Evolutionary conservation across 2,113 vertebrate species (phyloP).

Genomic region (Daubentonia madagascariensis): DNA sequence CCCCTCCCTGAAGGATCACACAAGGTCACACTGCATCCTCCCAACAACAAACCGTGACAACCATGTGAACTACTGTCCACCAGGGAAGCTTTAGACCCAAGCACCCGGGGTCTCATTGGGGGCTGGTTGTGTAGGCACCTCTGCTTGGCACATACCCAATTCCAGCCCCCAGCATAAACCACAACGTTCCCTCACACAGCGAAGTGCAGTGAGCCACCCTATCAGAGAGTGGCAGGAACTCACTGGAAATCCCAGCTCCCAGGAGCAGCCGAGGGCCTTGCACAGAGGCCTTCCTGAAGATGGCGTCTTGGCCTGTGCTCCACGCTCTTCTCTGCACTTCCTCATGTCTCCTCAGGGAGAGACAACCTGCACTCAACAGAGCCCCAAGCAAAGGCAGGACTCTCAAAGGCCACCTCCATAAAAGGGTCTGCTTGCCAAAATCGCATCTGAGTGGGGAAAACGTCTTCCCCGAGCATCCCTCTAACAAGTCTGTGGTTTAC

Average conservation of each 20-base stretch:
- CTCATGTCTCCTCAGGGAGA: neutral
- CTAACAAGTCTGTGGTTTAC: neutral
- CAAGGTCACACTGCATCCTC: too few species aligned
- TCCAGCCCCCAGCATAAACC: neutral
- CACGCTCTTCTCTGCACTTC: neutral
- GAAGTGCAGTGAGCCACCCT: neutral
- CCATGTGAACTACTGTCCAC: neutral
- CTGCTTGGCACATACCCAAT: neutral
- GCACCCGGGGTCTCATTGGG: rapidly evolving
- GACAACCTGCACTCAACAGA: neutral
- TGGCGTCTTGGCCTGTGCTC: rapidly evolving
- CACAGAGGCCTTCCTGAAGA: neutral
- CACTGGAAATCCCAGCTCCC: too few species aligned
- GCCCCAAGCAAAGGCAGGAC: neutral
- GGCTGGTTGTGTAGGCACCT: neutral
- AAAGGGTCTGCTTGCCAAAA: neutral
- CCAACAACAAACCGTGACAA: neutral
- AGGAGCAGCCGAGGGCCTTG: rapidly evolving
- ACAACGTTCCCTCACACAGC: too few species aligned
- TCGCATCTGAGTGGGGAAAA: too few species aligned
- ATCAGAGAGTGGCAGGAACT: neutral
- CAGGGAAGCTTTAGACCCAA: neutral
- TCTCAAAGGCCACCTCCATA: neutral
- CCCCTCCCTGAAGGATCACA: neutral
- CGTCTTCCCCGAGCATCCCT: neutral